Conservation (phyloP, 2,113 vertebrate genomes). For the Pristiophorus japonicus region DNA sequence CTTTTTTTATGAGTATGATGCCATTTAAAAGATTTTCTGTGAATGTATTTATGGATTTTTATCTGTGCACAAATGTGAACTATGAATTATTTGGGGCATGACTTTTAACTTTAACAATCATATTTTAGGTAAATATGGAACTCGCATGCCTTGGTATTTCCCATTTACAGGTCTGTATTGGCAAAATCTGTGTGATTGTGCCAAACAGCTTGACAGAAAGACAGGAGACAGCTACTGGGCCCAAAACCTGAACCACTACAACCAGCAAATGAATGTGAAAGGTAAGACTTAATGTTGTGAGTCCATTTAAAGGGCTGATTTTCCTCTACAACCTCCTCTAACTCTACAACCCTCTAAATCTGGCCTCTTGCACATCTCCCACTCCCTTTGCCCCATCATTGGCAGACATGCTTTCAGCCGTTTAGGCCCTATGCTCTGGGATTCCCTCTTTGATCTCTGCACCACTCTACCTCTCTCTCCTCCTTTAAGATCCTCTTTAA, state of each 20-base stretch:
- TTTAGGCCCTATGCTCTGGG: not conserved
- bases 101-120: not conserved
- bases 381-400: not conserved
- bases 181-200: constrained; percentile 45
- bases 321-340: not conserved
- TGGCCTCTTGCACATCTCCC: not conserved
- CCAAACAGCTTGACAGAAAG: not conserved
- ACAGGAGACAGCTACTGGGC: constrained; percentile 22
- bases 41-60: not conserved
- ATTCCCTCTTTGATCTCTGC: not conserved
- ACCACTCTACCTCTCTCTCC: not conserved
- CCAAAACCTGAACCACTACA: not conserved
- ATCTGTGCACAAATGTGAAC: not conserved
- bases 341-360: not conserved
- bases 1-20: not conserved
- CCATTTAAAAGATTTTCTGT: not conserved
- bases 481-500: not conserved
- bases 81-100: not conserved
- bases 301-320: not conserved
- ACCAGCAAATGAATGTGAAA: not conserved
- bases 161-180: constrained; percentile 53
- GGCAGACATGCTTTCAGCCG: not conserved
- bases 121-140: constrained; percentile 48
- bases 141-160: constrained; percentile 54
- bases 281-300: not conserved